phyloP scores from a whole-genome alignment of 2,888 invertebrate species.

The Blastobasis lacticolella region DNA sequence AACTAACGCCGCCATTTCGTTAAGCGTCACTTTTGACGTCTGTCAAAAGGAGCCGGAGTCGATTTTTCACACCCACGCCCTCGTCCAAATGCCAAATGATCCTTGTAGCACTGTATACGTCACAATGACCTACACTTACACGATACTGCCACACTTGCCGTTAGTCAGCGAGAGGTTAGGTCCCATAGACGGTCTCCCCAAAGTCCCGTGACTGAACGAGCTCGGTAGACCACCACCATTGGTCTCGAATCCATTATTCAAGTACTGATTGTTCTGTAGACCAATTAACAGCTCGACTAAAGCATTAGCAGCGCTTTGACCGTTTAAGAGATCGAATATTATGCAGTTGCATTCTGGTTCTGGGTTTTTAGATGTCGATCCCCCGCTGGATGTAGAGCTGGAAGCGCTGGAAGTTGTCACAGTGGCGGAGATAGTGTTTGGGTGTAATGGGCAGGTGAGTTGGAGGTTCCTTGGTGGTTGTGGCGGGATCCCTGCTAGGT shows the following conservation, averaged over 20 bases:
- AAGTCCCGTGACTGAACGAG: constrained; percentile 38
- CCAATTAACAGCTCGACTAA: constrained; percentile 60
- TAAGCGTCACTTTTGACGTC: too few species aligned
- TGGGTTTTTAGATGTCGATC: constrained; percentile 40
- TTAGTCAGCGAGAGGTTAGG: constrained; percentile 58
- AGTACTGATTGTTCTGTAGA: constrained; percentile 62
- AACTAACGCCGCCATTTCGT: too few species aligned
- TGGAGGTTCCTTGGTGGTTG: constrained; percentile 54
- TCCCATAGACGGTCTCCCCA: constrained; percentile 42
- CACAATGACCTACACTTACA: constrained; percentile 23
- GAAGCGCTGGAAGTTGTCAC: constrained; percentile 5
- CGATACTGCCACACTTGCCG: constrained; percentile 64
- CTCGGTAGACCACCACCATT: constrained; percentile 25
- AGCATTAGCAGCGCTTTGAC: constrained; percentile 61
- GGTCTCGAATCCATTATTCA: constrained; percentile 50
- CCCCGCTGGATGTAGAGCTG: constrained; percentile 41
- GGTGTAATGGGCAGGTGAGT: constrained; percentile 56
- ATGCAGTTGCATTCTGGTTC: constrained; percentile 67
- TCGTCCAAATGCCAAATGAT: too few species aligned
- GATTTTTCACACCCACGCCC: too few species aligned
- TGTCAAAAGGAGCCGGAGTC: too few species aligned
- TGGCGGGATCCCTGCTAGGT: constrained; percentile 57
- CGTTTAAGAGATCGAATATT: constrained; percentile 58
- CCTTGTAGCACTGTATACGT: too few species aligned
- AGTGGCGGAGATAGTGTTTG: constrained; percentile 17